phyloP scores from a whole-genome alignment of 2,797 vertebrate species.

The Hippocampus kuda region DNA sequence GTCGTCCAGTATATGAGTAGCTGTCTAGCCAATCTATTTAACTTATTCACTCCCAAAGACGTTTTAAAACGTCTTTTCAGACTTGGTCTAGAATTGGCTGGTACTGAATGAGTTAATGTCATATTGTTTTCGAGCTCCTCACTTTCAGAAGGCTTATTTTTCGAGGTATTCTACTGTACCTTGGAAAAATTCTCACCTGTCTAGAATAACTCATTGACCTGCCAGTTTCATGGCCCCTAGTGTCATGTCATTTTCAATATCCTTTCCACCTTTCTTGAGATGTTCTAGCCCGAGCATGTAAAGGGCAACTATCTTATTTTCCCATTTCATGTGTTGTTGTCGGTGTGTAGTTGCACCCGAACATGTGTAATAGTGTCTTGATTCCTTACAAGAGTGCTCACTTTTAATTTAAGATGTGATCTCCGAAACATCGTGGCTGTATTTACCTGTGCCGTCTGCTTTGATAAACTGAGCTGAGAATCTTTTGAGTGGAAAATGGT shows the following conservation, averaged over 20 bases:
- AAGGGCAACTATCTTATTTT: neutral
- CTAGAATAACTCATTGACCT: neutral
- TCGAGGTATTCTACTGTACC: neutral
- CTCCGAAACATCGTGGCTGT: neutral
- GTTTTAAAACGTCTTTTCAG: too few relatives aligned
- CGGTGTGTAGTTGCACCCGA: neutral
- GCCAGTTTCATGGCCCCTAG: neutral
- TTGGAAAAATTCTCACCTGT: neutral
- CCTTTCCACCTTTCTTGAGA: neutral
- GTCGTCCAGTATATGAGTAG: neutral
- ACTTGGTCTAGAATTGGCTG: too few relatives aligned
- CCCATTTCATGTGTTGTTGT: neutral
- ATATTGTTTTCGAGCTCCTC: neutral
- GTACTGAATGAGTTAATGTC: too few relatives aligned
- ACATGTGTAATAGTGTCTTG: neutral
- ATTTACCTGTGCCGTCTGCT: neutral
- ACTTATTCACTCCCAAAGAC: too few relatives aligned
- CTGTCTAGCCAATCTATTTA: too few relatives aligned
- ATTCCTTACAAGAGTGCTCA: neutral
- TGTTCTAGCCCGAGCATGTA: neutral
- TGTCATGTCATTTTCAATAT: neutral
- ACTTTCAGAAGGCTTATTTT: neutral
- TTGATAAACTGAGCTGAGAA: neutral
- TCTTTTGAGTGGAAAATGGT: neutral
- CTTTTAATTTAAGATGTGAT: neutral